Base-by-base conservation (phyloP, 2,888 invertebrate species). In the Orgyia antiqua region DNA sequence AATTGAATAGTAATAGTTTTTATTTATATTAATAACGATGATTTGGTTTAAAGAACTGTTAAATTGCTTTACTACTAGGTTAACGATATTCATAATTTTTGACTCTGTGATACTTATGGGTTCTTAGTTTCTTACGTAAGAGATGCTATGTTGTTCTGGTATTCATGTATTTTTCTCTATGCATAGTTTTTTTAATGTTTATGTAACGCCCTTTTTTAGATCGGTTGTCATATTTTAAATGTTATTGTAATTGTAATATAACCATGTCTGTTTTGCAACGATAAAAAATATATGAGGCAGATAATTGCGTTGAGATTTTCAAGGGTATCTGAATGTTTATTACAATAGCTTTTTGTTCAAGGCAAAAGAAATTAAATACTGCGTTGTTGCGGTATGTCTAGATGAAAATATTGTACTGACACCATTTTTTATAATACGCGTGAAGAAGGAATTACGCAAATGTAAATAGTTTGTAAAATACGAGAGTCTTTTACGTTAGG, bases 71-170 rank as follows among this genome's bases (percentile, higher is more conserved):
- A 29, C 38, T 59, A 57, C 43, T 62, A 34, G 60, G 66, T 54
- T 65, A 62, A 65, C 57, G 43, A 42, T 47, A 57, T 57, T 29
- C 40, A 36, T 39, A 45, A 49, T 46, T 50, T 35, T 56, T 33
- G 33, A 39, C 13, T 26, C 10, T 36, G 35, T 36, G 45, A 45
- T 42, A 41, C 47, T 50, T 54, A 50, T 45, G 42, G 36, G 39
- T 29, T 41, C n/a, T n/a, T n/a, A n/a, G n/a, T n/a, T 15, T 15
- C 36, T 67, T 69, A 51, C 64, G 54, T 61, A 67, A 68, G 34
- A 17, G 44, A 34, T 48, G 45, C 44, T 49, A 60, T 57, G 41
- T 36, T 36, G 31, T 12, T 20, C 23, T 47, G 45, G 29, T 31
- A 33, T 41, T 41, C 38, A 31, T 20, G 39, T 42, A 23, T 47